A percentile compares a stretch with the other conserved stretches of the same genome.
Evolutionary conservation across 1,140 invertebrate species (phyloP).

Genomic region (Drosophila prosaltans): DNA sequence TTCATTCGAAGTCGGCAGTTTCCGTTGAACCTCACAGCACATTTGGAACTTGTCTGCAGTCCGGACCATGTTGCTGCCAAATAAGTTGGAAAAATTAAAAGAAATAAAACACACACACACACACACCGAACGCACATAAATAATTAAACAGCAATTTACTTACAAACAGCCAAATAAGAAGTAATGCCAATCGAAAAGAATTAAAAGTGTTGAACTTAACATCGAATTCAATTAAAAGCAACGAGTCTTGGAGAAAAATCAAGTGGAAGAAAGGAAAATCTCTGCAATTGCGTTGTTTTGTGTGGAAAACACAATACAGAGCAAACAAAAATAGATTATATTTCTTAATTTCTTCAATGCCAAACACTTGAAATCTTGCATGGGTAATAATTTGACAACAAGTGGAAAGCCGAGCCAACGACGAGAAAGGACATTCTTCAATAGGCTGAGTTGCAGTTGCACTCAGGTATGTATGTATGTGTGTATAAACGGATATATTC

Average conservation of each 20-base stretch:
- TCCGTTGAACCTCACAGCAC: slow-evolving; percentile 34
- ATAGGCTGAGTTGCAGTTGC: slow-evolving; percentile 52
- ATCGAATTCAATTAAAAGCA: background rate
- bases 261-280: background rate
- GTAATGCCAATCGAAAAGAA: slow-evolving; percentile 1
- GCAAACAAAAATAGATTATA: slow-evolving; percentile 4
- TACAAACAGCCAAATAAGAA: background rate
- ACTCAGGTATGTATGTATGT: slow-evolving; percentile 47
- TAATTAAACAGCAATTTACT: background rate
- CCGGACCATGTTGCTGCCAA: slow-evolving; percentile 67
- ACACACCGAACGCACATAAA: background rate
- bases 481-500: background rate
- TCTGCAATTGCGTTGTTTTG: background rate
- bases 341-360: slow-evolving; percentile 11
- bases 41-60: slow-evolving; percentile 38
- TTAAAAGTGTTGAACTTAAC: background rate
- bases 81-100: slow-evolving; percentile 37
- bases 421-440: slow-evolving; percentile 43
- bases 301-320: background rate
- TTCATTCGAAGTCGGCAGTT: slow-evolving; percentile 23
- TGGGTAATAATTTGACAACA: slow-evolving; percentile 55
- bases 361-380: slow-evolving; percentile 39
- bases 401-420: slow-evolving; percentile 50
- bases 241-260: slow-evolving; percentile 7
- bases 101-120: background rate